These are phyloP conservation scores for Entomyzon cyanotis DNA, from an alignment of 2,113 vertebrate species.

Conservation along the genomic window DNA sequence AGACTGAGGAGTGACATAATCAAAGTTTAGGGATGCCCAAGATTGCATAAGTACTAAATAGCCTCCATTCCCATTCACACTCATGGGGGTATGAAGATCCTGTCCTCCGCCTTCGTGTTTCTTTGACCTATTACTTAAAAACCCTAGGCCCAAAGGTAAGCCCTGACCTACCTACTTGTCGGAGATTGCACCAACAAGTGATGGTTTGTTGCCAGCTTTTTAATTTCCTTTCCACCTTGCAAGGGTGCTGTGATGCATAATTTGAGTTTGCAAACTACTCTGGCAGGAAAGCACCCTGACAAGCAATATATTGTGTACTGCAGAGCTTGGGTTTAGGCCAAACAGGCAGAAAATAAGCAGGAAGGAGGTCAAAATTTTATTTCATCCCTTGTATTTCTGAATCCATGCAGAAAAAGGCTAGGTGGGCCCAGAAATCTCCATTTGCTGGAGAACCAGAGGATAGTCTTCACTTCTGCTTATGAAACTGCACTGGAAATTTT, in stretches of 20 bases:
- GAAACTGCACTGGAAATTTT: neutral
- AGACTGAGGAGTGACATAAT: neutral
- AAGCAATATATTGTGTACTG: neutral
- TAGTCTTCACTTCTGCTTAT: neutral
- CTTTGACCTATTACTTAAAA: neutral
- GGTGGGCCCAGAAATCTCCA: neutral
- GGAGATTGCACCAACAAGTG: neutral
- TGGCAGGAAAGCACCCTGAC: neutral
- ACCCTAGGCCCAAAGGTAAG: neutral
- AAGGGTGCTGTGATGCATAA: neutral
- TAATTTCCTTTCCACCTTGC: neutral
- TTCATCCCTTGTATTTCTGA: neutral
- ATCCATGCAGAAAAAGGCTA: neutral
- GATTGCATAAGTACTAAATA: neutral
- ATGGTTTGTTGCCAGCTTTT: neutral
- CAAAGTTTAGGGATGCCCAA: neutral
- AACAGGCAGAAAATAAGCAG: neutral
- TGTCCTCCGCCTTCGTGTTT: neutral
- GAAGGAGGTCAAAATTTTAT: neutral
- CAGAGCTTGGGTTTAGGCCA: neutral
- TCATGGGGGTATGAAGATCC: neutral
- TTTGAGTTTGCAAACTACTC: neutral
- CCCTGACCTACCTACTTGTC: neutral
- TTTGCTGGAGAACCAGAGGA: neutral
- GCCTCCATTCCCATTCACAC: neutral